A percentile compares a stretch with the other conserved stretches of the same genome.
Conservation (phyloP, 2,888 invertebrate genomes). For the Dynastes grantii region DNA sequence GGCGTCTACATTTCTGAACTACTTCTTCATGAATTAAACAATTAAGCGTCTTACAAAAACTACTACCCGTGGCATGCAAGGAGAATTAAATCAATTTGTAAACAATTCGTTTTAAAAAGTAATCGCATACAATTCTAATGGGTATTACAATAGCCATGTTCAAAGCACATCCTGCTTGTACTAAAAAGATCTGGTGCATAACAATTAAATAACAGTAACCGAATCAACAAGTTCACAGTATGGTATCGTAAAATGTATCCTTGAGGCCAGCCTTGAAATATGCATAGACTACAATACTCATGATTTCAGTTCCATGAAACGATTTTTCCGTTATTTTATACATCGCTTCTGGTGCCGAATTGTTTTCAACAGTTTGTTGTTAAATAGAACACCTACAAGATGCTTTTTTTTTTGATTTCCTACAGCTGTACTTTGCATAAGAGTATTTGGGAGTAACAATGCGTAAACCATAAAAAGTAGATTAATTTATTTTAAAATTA, state of each 20-base stretch:
- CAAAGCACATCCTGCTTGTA: constrained; percentile 42
- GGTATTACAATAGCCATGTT: constrained; percentile 44
- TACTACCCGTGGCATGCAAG: constrained; percentile 4
- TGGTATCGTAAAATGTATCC: constrained; percentile 44
- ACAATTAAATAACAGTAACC: constrained; percentile 51
- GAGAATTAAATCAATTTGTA: constrained; percentile 40
- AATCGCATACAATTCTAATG: constrained; percentile 42
- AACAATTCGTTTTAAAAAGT: constrained; percentile 42
- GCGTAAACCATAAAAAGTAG: no score
- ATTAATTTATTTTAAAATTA: no score
- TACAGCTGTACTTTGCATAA: no score
- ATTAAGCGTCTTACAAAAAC: constrained; percentile 24
- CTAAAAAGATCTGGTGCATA: constrained; percentile 51
- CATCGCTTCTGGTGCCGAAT: no score
- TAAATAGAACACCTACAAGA: no score
- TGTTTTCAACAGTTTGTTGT: no score
- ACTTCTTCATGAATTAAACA: constrained; percentile 25
- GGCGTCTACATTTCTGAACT: not conserved
- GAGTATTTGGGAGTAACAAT: no score
- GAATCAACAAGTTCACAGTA: constrained; percentile 39
- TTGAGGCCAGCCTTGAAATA: constrained; percentile 47
- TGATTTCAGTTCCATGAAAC: constrained; percentile 20
- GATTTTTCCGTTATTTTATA: constrained; percentile 16
- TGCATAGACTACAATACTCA: constrained; percentile 34
- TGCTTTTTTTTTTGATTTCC: no score